Evolutionary conservation across 2,113 vertebrate genomes (phyloP).

Genomic region (Cnemophilus loriae): DNA sequence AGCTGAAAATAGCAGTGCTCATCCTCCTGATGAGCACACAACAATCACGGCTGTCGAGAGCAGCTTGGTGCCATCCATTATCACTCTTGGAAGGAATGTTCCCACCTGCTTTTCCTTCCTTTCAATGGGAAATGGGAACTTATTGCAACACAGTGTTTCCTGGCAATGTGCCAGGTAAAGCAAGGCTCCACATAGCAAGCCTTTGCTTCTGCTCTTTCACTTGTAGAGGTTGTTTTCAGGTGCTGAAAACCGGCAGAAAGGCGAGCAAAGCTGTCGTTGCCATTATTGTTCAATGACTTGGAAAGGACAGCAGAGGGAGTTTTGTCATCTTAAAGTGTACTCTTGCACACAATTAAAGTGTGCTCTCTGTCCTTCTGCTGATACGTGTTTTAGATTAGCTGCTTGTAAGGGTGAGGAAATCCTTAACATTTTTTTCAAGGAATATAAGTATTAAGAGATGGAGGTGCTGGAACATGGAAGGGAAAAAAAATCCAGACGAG

Average conservation of each 20-base stretch:
- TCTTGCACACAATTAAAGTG: too few relatives aligned
- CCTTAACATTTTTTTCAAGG: neutral
- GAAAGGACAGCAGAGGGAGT: slow-evolving; percentile 64
- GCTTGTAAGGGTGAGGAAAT: neutral
- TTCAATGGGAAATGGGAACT: neutral
- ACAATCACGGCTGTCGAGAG: neutral
- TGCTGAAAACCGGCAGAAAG: neutral
- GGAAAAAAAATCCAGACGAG: neutral
- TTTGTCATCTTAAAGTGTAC: slow-evolving; percentile 24
- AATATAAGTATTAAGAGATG: neutral
- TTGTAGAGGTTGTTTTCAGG: neutral
- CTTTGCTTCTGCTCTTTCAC: neutral
- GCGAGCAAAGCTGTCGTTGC: neutral
- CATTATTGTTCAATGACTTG: slow-evolving; percentile 41
- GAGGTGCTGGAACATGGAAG: neutral
- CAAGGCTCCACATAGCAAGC: neutral
- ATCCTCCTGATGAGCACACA: neutral
- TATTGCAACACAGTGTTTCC: neutral
- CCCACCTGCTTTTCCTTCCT: neutral
- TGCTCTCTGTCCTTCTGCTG: neutral
- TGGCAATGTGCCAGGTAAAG: neutral
- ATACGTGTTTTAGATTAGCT: neutral
- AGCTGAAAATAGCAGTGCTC: neutral
- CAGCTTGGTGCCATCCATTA: neutral
- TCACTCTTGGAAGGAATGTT: neutral